Evolutionary conservation across 2,113 vertebrate genomes (phyloP).

Genomic region (Psephotus haematonotus): DNA sequence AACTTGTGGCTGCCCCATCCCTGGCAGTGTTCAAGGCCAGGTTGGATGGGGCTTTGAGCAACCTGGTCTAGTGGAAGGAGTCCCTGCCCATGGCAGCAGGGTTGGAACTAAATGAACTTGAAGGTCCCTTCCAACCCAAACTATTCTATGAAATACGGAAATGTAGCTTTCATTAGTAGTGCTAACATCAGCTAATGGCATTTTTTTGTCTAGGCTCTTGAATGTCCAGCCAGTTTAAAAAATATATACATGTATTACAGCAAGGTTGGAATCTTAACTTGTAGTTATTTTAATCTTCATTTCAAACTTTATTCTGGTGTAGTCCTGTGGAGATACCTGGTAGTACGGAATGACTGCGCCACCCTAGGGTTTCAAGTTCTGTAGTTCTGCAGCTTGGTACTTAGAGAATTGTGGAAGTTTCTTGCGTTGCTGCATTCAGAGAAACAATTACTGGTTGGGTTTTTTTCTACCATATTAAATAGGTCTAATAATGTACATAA

Average conservation of each 20-base stretch:
- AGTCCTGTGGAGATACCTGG: background rate
- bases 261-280: background rate
- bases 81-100: background rate
- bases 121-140: background rate
- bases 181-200: background rate
- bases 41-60: background rate
- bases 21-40: background rate
- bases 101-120: background rate
- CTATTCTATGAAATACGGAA: background rate
- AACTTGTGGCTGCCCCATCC: background rate
- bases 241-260: background rate
- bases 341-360: background rate
- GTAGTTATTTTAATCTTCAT: background rate
- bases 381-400: background rate
- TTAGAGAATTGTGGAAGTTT: background rate
- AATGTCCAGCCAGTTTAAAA: background rate
- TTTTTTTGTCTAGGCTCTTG: background rate
- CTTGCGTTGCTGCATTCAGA: background rate
- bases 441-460: background rate
- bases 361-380: background rate
- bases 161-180: background rate
- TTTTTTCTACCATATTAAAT: background rate
- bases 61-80: background rate
- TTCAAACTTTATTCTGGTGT: background rate
- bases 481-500: background rate